A percentile compares a stretch with the other conserved stretches of the same genome.
These are phyloP conservation scores for Leptinotarsa defecta DNA, from an alignment of 1,140 invertebrate genomes.

Conservation along the genomic window DNA sequence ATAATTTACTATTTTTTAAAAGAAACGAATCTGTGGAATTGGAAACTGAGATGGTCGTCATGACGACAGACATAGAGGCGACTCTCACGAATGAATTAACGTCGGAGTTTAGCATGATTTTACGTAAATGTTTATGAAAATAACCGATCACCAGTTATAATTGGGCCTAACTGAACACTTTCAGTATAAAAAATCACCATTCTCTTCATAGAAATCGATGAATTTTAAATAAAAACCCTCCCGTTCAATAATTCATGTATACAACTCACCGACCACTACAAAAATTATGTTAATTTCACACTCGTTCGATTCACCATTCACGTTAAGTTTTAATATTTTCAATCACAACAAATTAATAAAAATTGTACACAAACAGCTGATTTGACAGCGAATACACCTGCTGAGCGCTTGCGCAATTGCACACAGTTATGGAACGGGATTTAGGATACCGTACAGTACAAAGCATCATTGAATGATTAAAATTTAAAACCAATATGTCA, in stretches of 20 bases:
- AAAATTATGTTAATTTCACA: not conserved
- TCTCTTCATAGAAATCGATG: too few species aligned
- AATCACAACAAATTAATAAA: not conserved
- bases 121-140: too few species aligned
- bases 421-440: not conserved
- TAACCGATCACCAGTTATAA: too few species aligned
- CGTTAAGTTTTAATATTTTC: not conserved
- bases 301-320: not conserved
- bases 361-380: slow-evolving; percentile 29
- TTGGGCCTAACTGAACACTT: too few species aligned
- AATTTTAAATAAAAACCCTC: too few species aligned
- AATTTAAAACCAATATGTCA: too few species aligned
- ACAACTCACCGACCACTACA: not conserved
- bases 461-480: too few species aligned
- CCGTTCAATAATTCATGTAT: not conserved
- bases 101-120: too few species aligned
- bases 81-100: not conserved
- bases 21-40: not conserved
- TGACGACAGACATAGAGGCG: slow-evolving; percentile 47
- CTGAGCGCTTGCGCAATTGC: not conserved
- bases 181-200: too few species aligned
- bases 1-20: slow-evolving; percentile 17
- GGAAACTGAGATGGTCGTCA: slow-evolving; percentile 36
- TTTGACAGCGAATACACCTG: slow-evolving; percentile 27
- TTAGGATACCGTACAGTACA: too few species aligned